Evolutionary conservation across 1,140 invertebrate species (phyloP), one percentile per base, ranked within the genome.

Genomic region (Pectinophora gossypiella): DNA sequence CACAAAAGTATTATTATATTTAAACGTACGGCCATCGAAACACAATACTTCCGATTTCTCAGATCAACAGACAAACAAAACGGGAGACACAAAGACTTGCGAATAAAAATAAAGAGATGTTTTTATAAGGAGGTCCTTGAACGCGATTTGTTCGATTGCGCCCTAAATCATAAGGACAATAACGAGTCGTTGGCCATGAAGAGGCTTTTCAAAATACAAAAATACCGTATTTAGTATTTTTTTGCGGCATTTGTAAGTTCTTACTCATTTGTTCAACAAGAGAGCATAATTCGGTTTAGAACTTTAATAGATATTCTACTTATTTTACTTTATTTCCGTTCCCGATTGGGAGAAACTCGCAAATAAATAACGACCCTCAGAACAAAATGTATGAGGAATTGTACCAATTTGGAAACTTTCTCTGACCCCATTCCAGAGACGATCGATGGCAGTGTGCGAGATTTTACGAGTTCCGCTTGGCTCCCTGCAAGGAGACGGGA

Each of bases 81-180:
- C 9, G 27, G 27, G 6, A n/a, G n/a, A 15, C 38, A 40, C 38
- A 40, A 40, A 40, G 13, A 15, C 12, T 13, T 15, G 13, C 38
- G 16, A 16, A 40, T 15, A 6, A 15, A 15, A 1, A 13, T 40
- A 15, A 40, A 40, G 9, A 40, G 13, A 15, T 16, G 38, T 19
- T 40, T 40, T 40, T 40, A 40, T 19, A 40, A 40, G 16, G 13
- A 16, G 9, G 13, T 3, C 38, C 38, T 40, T 40, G 38, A 40
- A 40, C 23, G 12, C 12, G 5, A 27, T n/a, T 38, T 38, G 36
- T 38, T 38, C 3, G 38, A 9, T 4, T 40, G 16, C 7, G 13
- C 38, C 18, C 13, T 40, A 40, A 40, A 40, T 40, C 38, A 40
- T 40, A 9, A 32, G 27, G 9, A 40, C 38, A 40, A 40, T 40